A percentile compares a stretch with the other conserved stretches of the same genome.
phyloP scores from a whole-genome alignment of 2,888 invertebrate genomes.

The Pyrochroa serraticornis region DNA sequence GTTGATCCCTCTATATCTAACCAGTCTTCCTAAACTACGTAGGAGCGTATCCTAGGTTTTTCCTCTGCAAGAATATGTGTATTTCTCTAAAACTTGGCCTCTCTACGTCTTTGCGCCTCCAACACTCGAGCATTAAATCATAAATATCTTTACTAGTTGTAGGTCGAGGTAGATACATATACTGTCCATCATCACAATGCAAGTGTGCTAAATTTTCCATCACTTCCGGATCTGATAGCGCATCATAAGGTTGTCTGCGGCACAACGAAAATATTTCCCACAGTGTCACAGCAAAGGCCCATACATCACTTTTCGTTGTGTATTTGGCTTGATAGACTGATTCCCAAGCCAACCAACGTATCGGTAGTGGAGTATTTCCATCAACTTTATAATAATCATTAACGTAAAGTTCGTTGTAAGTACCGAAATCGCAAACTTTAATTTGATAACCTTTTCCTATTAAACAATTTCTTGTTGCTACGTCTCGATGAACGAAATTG shows the following conservation, averaged over 20 bases:
- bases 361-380: constrained; percentile 77
- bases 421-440: constrained; percentile 85
- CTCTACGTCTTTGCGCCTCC: constrained; percentile 76
- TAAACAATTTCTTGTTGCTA: constrained; percentile 87
- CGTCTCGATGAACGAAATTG: constrained; percentile 89
- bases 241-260: constrained; percentile 77
- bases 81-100: constrained; percentile 83
- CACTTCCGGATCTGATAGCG: constrained; percentile 77
- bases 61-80: constrained; percentile 79
- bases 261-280: constrained; percentile 86
- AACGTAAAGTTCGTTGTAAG: constrained; percentile 79
- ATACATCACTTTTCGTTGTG: constrained; percentile 88
- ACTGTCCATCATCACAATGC: constrained; percentile 67
- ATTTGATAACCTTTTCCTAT: constrained; percentile 82
- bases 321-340: constrained; percentile 80
- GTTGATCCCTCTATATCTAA: constrained; percentile 51
- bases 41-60: constrained; percentile 68
- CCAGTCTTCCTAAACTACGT: constrained; percentile 58
- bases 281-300: constrained; percentile 87
- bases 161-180: constrained; percentile 70
- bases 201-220: constrained; percentile 80
- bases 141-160: constrained; percentile 78
- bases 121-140: constrained; percentile 85
- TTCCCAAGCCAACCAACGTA: constrained; percentile 93
- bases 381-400: constrained; percentile 84